Evolutionary conservation across 2,797 vertebrate species (phyloP).

Genomic region (Sciaenops ocellatus): DNA sequence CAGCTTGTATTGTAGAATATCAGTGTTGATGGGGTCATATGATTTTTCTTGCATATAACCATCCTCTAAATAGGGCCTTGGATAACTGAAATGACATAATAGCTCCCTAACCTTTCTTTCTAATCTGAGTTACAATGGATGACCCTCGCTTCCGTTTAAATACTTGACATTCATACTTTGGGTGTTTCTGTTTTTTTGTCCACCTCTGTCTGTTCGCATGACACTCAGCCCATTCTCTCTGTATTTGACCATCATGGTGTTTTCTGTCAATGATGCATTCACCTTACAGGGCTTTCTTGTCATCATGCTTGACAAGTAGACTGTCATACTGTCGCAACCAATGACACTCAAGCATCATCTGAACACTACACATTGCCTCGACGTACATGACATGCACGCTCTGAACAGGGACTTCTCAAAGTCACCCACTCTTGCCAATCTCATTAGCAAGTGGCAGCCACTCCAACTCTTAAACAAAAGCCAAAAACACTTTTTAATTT

Average conservation of each 20-base stretch:
- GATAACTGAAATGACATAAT: background rate
- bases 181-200: background rate
- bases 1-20: background rate
- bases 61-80: background rate
- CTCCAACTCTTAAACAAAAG: slow-evolving; percentile 10
- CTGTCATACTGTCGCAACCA: slow-evolving; percentile 74
- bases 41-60: background rate
- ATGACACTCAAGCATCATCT: slow-evolving; percentile 72
- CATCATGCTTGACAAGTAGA: slow-evolving; percentile 72
- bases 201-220: slow-evolving; percentile 1
- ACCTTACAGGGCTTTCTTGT: slow-evolving; percentile 75
- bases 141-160: background rate
- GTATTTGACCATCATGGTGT: slow-evolving; percentile 43
- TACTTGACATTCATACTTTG: background rate
- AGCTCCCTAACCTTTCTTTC: background rate
- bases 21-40: background rate
- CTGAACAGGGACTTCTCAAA: slow-evolving; percentile 67
- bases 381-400: slow-evolving; percentile 45
- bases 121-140: background rate
- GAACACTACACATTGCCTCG: slow-evolving; percentile 44
- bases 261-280: slow-evolving; percentile 59
- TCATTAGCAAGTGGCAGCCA: slow-evolving; percentile 31
- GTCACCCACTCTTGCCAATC: slow-evolving; percentile 54
- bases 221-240: slow-evolving; percentile 15
- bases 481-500: background rate